Evolutionary conservation across 2,888 invertebrate species (phyloP), one percentile per base, ranked within the genome.

Genomic region (Drosophila kanekoi): DNA sequence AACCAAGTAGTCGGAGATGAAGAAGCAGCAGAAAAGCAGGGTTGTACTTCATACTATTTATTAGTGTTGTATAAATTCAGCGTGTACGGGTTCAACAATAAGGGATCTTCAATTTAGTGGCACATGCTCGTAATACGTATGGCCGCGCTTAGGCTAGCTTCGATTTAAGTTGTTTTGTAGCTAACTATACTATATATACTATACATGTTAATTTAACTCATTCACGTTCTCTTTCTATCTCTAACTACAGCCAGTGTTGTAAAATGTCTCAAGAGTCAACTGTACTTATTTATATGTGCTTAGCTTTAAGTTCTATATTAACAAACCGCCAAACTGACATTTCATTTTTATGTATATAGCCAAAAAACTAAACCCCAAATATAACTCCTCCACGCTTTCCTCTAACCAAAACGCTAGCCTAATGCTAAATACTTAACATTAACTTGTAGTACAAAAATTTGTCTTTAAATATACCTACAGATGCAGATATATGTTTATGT

Each of bases 361-460:
- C 52, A 69, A 81, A 61, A 61, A 61, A 48, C n/a, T 14, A 47
- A 47, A 49, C 20, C 4, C 11, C 11, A 23, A 56, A 54, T 35
- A 13, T 23, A 54, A 14, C 37, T 35, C 11, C 44, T 57, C 49
- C 54, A 81, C 61, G 82, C 87, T 87, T 87, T 82, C 68, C 77
- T 28, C 69, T 85, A 87, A 83, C 88, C 82, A 71, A 85, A 85
- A 85, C 67, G 69, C 87, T 84, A 87, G 81, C 62, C 49, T 87
- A 69, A 86, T 77, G 68, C 83, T 77, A 58, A 79, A 68, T 59
- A 69, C 61, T 44, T 79, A 82, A 86, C 83, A 73, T 67, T 80
- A 80, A 84, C 80, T 63, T 80, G 89, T 88, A 84, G 89, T 84
- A 88, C 84, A 88, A 88, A 84, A 74, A 53, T 60, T 71, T 61